Percentiles rank a stretch among this genome's conserved stretches.
These are phyloP conservation scores for Antigone vipio DNA, from an alignment of 2,113 vertebrate genomes.

Conservation along the genomic window DNA sequence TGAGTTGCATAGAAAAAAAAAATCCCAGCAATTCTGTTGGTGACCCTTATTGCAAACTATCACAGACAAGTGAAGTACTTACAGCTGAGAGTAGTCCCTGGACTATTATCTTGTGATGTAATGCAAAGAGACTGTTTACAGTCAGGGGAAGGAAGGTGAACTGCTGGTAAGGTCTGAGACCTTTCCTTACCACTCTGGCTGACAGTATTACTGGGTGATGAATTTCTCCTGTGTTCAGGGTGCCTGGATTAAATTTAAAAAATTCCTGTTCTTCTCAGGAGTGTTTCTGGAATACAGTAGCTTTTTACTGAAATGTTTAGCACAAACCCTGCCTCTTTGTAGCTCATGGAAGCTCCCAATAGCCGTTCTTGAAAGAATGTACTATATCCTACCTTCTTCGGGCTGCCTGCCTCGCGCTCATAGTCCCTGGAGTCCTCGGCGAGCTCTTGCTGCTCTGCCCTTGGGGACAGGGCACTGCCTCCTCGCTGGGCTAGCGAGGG, in stretches of 20 bases:
- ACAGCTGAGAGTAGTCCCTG: neutral
- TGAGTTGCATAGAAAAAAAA: neutral
- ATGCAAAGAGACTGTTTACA: neutral
- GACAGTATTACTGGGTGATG: neutral
- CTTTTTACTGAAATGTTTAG: neutral
- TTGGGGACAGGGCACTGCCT: neutral
- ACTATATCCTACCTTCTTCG: neutral
- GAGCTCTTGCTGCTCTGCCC: neutral
- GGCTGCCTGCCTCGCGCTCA: neutral
- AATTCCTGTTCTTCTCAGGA: neutral
- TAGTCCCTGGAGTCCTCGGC: neutral
- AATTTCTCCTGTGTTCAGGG: neutral
- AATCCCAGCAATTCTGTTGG: neutral
- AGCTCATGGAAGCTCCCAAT: neutral
- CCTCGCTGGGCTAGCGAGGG: neutral
- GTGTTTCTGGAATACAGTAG: neutral
- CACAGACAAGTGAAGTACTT: neutral
- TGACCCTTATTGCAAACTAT: neutral
- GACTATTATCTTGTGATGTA: neutral
- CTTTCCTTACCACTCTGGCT: neutral
- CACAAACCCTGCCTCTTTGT: neutral
- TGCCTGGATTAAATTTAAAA: neutral
- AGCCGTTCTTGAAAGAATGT: neutral
- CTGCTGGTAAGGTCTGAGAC: neutral
- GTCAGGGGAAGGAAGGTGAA: neutral